Conservation (phyloP, 2,113 vertebrate genomes). For the Poeciliopsis turrubarensis region DNA sequence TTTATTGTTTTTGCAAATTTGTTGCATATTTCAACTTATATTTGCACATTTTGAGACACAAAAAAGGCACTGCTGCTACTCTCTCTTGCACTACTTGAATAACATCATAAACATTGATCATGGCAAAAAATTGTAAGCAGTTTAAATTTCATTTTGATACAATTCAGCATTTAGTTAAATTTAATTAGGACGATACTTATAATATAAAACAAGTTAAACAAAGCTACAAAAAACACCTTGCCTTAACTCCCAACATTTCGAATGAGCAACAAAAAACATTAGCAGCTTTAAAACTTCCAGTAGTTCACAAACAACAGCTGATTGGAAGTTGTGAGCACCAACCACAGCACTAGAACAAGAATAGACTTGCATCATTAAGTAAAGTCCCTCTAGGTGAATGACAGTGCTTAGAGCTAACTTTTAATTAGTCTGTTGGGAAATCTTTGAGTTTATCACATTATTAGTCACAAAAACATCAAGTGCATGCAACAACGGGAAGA, state of each 20-base stretch:
- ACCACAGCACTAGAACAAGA: constrained; percentile 22
- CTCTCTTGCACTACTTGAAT: too few species aligned
- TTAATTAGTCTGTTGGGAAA: constrained; percentile 63
- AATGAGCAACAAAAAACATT: neutral
- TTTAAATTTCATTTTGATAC: too few species aligned
- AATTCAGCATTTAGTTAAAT: neutral
- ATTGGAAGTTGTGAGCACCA: constrained; percentile 2
- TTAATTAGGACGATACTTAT: neutral
- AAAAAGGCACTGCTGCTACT: too few species aligned
- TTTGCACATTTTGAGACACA: too few species aligned
- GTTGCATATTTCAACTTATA: too few species aligned
- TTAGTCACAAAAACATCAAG: constrained; percentile 1
- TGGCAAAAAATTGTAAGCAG: too few species aligned
- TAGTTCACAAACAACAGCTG: constrained; percentile 17
- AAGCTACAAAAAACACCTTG: neutral
- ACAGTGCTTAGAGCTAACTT: neutral
- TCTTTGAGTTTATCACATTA: constrained; percentile 13
- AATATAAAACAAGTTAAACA: neutral
- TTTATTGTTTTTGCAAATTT: too few species aligned
- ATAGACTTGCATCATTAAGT: constrained; percentile 19
- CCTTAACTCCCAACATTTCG: neutral
- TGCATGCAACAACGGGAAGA: neutral
- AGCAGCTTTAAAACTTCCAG: neutral
- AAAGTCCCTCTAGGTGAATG: constrained; percentile 11
- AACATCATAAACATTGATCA: too few species aligned